Evolutionary conservation across 2,888 invertebrate genomes (phyloP).

Genomic region (Lingula anatina): DNA sequence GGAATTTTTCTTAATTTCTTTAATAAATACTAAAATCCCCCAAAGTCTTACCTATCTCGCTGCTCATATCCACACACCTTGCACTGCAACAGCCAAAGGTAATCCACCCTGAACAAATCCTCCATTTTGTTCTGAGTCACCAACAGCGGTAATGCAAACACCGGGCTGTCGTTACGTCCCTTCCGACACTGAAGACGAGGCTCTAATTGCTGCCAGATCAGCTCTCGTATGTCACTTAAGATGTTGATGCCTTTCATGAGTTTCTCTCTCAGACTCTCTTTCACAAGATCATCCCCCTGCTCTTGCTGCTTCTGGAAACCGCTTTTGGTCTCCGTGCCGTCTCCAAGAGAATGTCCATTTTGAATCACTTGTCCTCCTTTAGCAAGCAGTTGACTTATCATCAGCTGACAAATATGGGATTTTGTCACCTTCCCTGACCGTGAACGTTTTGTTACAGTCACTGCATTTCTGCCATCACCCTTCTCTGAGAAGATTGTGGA

Average conservation of each 20-base stretch:
- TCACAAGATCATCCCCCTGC: no score
- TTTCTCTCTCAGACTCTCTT: no score
- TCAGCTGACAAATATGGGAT: no score
- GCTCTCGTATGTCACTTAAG: constrained; percentile 29
- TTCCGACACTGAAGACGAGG: constrained; percentile 35
- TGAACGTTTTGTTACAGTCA: no score
- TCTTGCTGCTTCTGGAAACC: no score
- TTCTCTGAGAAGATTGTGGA: no score
- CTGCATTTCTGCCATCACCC: no score
- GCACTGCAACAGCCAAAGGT: constrained; percentile 23
- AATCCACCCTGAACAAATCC: constrained; percentile 26
- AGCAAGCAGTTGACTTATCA: no score
- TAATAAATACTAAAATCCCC: background rate
- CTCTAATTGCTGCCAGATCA: constrained; percentile 32
- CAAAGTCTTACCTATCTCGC: constrained; percentile 4
- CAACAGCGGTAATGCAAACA: constrained; percentile 38
- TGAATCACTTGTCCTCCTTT: no score
- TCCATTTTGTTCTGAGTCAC: constrained; percentile 25
- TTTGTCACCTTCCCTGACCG: no score
- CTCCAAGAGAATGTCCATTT: no score
- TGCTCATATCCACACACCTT: constrained; percentile 9
- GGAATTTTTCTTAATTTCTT: background rate
- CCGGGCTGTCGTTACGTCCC: constrained; percentile 43
- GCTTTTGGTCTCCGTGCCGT: no score
- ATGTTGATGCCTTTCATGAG: constrained; percentile 21